Evolutionary conservation across 2,113 vertebrate species (phyloP).

Genomic region (Tragulus kanchil): DNA sequence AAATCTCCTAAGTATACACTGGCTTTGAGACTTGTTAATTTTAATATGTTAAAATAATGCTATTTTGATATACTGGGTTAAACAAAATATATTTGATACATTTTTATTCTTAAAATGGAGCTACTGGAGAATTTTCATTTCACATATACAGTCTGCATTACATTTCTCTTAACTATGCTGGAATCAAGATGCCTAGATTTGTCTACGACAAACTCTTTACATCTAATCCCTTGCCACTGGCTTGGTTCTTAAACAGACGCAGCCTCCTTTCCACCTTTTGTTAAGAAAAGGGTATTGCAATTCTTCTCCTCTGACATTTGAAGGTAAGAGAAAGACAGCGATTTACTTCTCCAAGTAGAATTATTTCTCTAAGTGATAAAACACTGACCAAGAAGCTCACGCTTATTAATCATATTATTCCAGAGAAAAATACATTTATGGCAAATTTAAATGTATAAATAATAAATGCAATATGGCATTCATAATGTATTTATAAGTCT

Average conservation of each 20-base stretch:
- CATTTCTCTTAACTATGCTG: background rate
- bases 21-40: background rate
- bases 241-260: slow-evolving; percentile 89
- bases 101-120: background rate
- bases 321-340: slow-evolving; percentile 88
- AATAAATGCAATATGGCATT: background rate
- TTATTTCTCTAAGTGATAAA: too few relatives aligned
- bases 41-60: background rate
- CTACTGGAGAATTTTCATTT: background rate
- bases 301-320: slow-evolving; percentile 98
- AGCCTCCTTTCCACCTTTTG: slow-evolving; percentile 94
- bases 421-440: background rate
- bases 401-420: background rate
- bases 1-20: background rate
- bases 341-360: too few relatives aligned
- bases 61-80: background rate
- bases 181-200: background rate
- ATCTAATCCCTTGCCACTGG: background rate
- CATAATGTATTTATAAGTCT: background rate
- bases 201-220: background rate
- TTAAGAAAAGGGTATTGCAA: slow-evolving; percentile 88
- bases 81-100: background rate
- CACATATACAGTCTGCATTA: background rate
- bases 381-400: too few relatives aligned
- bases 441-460: background rate